These are phyloP conservation scores for Drosophila nikananu DNA, from an alignment of 1,140 invertebrate species.

Conservation along the genomic window DNA sequence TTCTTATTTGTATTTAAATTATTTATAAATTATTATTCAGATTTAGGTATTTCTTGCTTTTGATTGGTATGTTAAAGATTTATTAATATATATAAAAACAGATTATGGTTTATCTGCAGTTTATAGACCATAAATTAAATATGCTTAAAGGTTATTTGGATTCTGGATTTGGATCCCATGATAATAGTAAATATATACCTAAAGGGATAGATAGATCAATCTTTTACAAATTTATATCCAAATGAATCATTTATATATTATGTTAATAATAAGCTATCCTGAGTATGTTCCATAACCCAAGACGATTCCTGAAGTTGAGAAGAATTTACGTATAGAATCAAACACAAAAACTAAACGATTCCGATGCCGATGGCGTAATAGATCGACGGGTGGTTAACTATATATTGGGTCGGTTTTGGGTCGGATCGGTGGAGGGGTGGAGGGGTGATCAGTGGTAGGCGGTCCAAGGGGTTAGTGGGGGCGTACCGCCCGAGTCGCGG, in stretches of 20 bases:
- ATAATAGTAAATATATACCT: background rate
- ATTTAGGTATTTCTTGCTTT: no score
- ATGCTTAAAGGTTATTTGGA: background rate
- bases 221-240: background rate
- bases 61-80: no score
- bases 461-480: slow-evolving; percentile 21
- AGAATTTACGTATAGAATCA: slow-evolving; percentile 4
- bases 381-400: slow-evolving; percentile 68
- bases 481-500: slow-evolving; percentile 33
- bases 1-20: no score
- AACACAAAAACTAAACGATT: slow-evolving; percentile 25
- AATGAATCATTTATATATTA: background rate
- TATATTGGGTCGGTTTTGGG: slow-evolving; percentile 23
- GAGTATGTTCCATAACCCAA: background rate
- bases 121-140: background rate
- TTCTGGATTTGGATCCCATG: background rate
- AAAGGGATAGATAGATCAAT: background rate
- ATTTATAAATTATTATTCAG: no score
- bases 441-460: background rate
- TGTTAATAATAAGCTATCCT: background rate
- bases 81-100: no score
- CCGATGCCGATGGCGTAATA: slow-evolving; percentile 68
- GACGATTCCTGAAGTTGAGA: background rate
- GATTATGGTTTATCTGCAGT: no score
- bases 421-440: background rate